Conservation (phyloP, 2,797 vertebrate genomes). For the Cottoperca gobio region DNA sequence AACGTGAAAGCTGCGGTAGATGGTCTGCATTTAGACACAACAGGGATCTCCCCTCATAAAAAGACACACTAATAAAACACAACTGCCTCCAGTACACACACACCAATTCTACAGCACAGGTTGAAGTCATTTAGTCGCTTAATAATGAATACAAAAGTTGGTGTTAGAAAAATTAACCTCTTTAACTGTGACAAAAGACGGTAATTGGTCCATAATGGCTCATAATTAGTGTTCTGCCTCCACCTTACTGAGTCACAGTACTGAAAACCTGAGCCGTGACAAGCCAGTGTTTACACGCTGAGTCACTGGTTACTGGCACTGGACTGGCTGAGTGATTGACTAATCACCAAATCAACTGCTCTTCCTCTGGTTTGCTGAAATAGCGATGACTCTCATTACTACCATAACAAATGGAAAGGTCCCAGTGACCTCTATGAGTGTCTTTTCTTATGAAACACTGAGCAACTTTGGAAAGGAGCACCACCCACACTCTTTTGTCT, state of each 20-base stretch:
- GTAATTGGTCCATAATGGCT: conserved; percentile 35
- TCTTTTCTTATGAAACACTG: conserved; percentile 32
- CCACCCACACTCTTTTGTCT: background rate
- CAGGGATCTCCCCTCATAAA: conserved; percentile 64
- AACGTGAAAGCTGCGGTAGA: conserved; percentile 45
- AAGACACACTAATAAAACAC: conserved; percentile 51
- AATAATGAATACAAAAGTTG: conserved; percentile 18
- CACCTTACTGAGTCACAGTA: conserved; percentile 37
- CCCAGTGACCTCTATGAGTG: conserved; percentile 19
- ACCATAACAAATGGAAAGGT: conserved; percentile 23
- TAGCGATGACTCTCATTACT: conserved; percentile 20
- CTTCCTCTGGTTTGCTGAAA: conserved; percentile 44
- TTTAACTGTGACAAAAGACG: conserved; percentile 24
- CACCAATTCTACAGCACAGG: conserved; percentile 13
- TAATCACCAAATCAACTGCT: conserved; percentile 29
- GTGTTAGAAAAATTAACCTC: conserved; percentile 4
- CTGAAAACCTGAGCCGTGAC: conserved; percentile 18
- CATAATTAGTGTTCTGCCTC: conserved; percentile 25
- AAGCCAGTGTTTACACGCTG: conserved; percentile 37
- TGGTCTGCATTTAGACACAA: conserved; percentile 64
- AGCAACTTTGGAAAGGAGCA: conserved; percentile 10
- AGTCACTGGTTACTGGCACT: conserved; percentile 68
- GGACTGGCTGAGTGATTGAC: conserved; percentile 21
- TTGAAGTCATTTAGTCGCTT: conserved; percentile 12
- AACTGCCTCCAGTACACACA: conserved; percentile 29